A percentile compares a stretch with the other conserved stretches of the same genome.
Conservation (phyloP, 2,113 vertebrate genomes). For the Perca flavescens region DNA sequence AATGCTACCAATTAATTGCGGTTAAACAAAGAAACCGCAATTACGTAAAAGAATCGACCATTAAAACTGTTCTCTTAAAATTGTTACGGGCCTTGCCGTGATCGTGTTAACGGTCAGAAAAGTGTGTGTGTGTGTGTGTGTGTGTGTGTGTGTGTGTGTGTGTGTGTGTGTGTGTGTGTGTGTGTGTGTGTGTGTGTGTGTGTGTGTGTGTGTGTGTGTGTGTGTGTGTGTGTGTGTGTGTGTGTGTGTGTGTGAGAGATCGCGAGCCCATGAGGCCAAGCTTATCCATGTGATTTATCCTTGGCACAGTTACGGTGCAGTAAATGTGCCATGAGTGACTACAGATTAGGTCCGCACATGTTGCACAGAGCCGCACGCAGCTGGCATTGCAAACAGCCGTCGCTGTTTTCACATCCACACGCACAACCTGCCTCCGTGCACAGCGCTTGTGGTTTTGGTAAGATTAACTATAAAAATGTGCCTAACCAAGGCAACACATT, state of each 20-base stretch:
- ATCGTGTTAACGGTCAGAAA: constrained; percentile 2
- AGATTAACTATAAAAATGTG: constrained; percentile 39
- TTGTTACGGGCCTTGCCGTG: background rate
- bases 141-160: background rate
- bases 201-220: background rate
- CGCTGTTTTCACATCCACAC: constrained; percentile 15
- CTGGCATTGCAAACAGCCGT: constrained; percentile 2
- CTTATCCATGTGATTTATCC: constrained; percentile 12
- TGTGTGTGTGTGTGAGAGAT: background rate
- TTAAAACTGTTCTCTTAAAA: no score
- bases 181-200: background rate
- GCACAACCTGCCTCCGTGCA: constrained; percentile 28
- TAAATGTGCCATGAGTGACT: constrained; percentile 3
- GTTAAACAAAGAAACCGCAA: no score
- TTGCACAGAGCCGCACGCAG: constrained; percentile 17
- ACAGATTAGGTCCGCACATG: background rate
- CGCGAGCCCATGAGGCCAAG: background rate
- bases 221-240: background rate
- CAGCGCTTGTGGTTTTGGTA: constrained; percentile 19
- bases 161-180: background rate
- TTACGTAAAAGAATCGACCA: no score
- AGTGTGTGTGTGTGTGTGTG: background rate
- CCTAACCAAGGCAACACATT: constrained; percentile 31
- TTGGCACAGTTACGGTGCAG: background rate
- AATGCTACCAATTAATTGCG: no score